Evolutionary conservation across 2,888 invertebrate species (phyloP).

Genomic region (Epirrhoe alternata): DNA sequence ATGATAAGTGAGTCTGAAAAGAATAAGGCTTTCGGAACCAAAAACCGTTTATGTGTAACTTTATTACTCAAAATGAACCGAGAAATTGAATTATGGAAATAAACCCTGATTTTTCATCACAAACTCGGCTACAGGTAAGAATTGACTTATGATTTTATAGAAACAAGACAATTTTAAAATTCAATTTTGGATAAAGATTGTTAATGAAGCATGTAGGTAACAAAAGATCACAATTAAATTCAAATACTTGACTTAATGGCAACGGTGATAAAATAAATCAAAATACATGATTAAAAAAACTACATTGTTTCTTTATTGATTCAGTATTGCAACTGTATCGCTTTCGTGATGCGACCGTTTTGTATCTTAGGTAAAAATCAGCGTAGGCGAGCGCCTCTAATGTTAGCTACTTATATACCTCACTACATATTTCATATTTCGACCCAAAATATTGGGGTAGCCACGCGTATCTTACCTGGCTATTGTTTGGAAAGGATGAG

Average conservation of each 20-base stretch:
- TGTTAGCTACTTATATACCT: neutral
- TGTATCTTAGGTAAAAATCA: neutral
- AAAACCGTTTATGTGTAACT: conserved; percentile 1
- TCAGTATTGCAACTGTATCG: too few species aligned
- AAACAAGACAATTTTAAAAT: too few species aligned
- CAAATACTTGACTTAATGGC: too few species aligned
- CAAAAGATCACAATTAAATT: too few species aligned
- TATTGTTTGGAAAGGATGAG: neutral
- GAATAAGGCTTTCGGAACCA: conserved; percentile 1
- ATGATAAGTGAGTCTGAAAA: conserved; percentile 8
- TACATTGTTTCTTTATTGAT: too few species aligned
- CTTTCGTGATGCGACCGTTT: too few species aligned
- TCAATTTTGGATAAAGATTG: too few species aligned
- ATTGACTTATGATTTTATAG: neutral
- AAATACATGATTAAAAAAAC: too few species aligned
- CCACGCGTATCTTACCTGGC: neutral
- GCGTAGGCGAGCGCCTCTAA: neutral
- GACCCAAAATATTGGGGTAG: neutral
- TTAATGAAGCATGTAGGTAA: too few species aligned
- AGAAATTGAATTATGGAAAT: conserved; percentile 1
- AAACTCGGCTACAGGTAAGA: neutral
- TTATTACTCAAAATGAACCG: conserved; percentile 1
- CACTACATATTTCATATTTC: neutral
- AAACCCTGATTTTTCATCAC: neutral
- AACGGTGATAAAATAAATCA: too few species aligned